phyloP scores from a whole-genome alignment of 1,140 invertebrate species.

The Ctenoplectra terminalis region DNA sequence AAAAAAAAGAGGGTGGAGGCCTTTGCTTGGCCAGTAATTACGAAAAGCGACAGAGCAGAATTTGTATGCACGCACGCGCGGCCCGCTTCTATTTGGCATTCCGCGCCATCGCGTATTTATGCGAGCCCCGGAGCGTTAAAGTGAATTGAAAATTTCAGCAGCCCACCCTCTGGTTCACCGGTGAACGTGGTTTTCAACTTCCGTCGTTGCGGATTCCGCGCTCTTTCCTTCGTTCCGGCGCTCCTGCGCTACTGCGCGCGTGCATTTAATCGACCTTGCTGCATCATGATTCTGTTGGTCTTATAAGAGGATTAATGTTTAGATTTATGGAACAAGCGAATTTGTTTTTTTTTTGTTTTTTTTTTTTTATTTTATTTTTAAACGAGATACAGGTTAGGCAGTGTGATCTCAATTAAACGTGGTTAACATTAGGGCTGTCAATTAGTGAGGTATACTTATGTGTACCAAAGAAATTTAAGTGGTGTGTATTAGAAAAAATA shows the following conservation, averaged over 20 bases:
- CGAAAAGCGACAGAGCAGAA: slow-evolving; percentile 37
- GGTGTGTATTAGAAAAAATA: too few relatives aligned
- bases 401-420: too few relatives aligned
- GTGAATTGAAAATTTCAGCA: slow-evolving; percentile 48
- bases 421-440: too few relatives aligned
- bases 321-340: too few relatives aligned
- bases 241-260: background rate
- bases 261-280: slow-evolving; percentile 3
- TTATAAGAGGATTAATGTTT: background rate
- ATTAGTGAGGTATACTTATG: too few relatives aligned
- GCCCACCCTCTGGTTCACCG: background rate
- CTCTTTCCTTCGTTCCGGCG: background rate
- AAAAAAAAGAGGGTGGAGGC: too few relatives aligned
- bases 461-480: too few relatives aligned
- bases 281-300: too few relatives aligned
- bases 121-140: slow-evolving; percentile 40
- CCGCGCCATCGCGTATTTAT: slow-evolving; percentile 43
- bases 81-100: slow-evolving; percentile 24
- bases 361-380: too few relatives aligned
- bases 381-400: too few relatives aligned
- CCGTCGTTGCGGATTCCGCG: slow-evolving; percentile 16
- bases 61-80: slow-evolving; percentile 39
- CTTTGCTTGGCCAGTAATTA: slow-evolving; percentile 46
- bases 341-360: too few relatives aligned
- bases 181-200: slow-evolving; percentile 26